These are phyloP conservation scores for Athene cunicularia DNA, from an alignment of 2,113 vertebrate species.

Conservation along the genomic window DNA sequence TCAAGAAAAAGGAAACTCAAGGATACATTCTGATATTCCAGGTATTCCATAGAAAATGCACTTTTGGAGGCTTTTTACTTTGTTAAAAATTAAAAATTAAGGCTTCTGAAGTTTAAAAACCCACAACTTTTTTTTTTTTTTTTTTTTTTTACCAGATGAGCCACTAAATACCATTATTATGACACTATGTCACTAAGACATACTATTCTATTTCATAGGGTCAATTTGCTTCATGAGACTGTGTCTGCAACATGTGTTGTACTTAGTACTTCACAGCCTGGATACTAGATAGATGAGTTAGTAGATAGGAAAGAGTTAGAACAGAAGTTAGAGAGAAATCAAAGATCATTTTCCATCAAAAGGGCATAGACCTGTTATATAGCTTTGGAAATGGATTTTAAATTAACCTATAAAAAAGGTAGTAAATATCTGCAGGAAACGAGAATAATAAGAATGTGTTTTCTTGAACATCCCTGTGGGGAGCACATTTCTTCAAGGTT, in stretches of 20 bases:
- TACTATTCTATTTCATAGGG: background rate
- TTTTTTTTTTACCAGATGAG: background rate
- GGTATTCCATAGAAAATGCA: background rate
- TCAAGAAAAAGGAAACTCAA: constrained; percentile 5
- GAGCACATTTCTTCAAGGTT: background rate
- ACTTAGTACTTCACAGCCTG: background rate
- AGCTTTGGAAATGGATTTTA: constrained; percentile 67
- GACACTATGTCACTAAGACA: background rate
- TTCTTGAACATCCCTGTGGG: constrained; percentile 6
- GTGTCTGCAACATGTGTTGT: background rate
- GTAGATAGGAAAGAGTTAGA: constrained; percentile 22
- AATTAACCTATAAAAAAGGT: constrained; percentile 69
- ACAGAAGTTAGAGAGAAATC: constrained; percentile 49
- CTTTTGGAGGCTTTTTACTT: background rate
- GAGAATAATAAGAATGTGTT: background rate
- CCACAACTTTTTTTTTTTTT: background rate
- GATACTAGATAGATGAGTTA: constrained; percentile 3
- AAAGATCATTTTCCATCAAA: constrained; percentile 48
- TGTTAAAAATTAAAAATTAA: background rate
- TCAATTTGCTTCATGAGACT: constrained; percentile 25
- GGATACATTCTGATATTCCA: background rate
- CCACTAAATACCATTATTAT: background rate
- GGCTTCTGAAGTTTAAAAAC: background rate
- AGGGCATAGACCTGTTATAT: constrained; percentile 56
- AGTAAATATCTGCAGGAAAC: constrained; percentile 58